Conservation (phyloP, 2,113 vertebrate genomes). For the Salminus brasiliensis region DNA sequence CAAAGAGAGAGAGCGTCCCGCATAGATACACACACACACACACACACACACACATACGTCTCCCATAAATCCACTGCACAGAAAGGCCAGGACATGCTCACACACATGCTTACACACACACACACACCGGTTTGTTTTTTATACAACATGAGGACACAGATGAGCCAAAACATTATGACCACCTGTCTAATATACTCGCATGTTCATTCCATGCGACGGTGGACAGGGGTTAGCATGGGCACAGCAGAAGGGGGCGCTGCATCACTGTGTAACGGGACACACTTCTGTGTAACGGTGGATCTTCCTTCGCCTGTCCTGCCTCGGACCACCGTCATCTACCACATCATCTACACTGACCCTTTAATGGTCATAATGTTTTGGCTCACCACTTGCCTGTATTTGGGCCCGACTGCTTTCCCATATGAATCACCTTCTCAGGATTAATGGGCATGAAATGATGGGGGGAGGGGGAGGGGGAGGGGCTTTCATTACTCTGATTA, state of each 20-base stretch:
- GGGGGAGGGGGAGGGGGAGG: slow-evolving; percentile 58
- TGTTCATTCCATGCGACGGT: no score
- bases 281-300: no score
- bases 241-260: no score
- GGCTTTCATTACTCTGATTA: slow-evolving; percentile 61
- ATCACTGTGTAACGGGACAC: no score
- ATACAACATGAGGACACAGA: not conserved
- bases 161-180: not conserved
- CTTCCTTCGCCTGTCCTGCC: no score
- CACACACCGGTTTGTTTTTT: not conserved
- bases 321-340: no score
- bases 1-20: slow-evolving; percentile 58
- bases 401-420: slow-evolving; percentile 66
- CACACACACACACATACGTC: slow-evolving; percentile 31
- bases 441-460: slow-evolving; percentile 72
- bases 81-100: not conserved
- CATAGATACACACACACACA: slow-evolving; percentile 29
- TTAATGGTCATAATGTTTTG: no score
- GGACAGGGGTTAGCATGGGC: no score
- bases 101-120: not conserved
- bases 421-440: slow-evolving; percentile 71
- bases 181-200: no score
- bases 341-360: no score
- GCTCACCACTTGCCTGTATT: slow-evolving; percentile 1
- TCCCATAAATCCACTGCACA: slow-evolving; percentile 19